These are phyloP conservation scores for Cardiocondyla obscurior DNA, from an alignment of 1,140 invertebrate species.

Conservation along the genomic window DNA sequence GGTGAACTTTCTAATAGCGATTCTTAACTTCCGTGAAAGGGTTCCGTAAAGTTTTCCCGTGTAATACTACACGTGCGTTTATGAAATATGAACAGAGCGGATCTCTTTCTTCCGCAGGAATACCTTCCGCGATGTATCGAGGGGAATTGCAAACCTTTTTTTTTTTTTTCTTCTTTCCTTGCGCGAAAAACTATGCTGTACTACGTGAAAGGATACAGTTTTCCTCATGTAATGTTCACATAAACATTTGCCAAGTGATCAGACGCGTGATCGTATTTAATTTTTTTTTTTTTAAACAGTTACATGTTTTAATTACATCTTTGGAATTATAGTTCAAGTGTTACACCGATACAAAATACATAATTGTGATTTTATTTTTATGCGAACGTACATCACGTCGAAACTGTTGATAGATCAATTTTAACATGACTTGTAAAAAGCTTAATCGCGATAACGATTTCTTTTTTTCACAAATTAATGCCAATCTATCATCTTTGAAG, in stretches of 20 bases:
- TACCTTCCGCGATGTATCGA: not conserved
- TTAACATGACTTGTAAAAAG: constrained; percentile 68
- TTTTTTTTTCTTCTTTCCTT: not conserved
- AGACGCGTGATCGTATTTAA: not conserved
- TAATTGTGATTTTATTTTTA: not conserved
- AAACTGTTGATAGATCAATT: constrained; percentile 65
- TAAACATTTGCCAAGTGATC: too few species aligned
- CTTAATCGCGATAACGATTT: constrained; percentile 43
- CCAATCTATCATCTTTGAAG: not conserved
- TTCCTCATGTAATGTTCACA: too few species aligned
- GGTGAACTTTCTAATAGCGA: not conserved
- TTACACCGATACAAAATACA: not conserved
- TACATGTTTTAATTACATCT: too few species aligned
- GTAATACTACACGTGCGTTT: not conserved
- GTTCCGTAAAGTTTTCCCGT: not conserved
- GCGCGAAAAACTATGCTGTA: too few species aligned
- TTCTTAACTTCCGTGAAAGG: not conserved
- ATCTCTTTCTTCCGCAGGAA: too few species aligned
- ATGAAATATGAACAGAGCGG: not conserved
- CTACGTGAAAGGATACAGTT: not conserved
- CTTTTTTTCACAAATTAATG: constrained; percentile 36
- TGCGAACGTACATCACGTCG: constrained; percentile 61
- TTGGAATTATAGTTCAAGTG: not conserved
- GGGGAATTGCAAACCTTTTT: not conserved
- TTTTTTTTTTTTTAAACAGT: not conserved